These are phyloP conservation scores for Dilophus febrilis DNA, from an alignment of 2,888 invertebrate genomes.

Conservation along the genomic window DNA sequence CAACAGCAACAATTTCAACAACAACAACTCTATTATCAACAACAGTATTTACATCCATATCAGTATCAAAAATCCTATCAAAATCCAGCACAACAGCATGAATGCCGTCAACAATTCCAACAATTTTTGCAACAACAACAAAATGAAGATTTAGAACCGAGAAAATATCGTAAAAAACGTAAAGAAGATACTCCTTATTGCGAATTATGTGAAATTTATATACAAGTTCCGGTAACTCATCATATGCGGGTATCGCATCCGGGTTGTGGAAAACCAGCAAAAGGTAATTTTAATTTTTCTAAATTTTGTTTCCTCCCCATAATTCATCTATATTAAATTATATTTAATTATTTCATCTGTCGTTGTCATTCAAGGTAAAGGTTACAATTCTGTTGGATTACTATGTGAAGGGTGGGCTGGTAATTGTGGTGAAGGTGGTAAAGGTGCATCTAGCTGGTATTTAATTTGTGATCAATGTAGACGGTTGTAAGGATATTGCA, in stretches of 20 bases:
- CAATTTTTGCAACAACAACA: no score
- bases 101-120: no score
- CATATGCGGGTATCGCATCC: constrained; percentile 84
- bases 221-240: constrained; percentile 63
- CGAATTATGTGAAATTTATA: constrained; percentile 70
- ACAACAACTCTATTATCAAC: no score
- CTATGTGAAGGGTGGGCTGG: constrained; percentile 82
- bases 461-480: constrained; percentile 83
- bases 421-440: constrained; percentile 72
- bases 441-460: constrained; percentile 71
- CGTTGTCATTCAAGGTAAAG: constrained; percentile 33
- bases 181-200: constrained; percentile 37
- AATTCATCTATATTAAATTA: neutral
- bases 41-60: no score
- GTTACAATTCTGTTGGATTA: constrained; percentile 80
- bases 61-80: no score
- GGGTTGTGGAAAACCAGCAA: constrained; percentile 75
- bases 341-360: neutral
- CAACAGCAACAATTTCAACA: no score
- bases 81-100: no score
- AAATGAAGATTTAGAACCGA: no score
- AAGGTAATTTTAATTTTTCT: constrained; percentile 30
- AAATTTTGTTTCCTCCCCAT: neutral
- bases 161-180: no score
- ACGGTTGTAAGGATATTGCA: constrained; percentile 55